A percentile compares a stretch with the other conserved stretches of the same genome.
Evolutionary conservation across 2,888 invertebrate species (phyloP).

Genomic region (Volucella inanis): DNA sequence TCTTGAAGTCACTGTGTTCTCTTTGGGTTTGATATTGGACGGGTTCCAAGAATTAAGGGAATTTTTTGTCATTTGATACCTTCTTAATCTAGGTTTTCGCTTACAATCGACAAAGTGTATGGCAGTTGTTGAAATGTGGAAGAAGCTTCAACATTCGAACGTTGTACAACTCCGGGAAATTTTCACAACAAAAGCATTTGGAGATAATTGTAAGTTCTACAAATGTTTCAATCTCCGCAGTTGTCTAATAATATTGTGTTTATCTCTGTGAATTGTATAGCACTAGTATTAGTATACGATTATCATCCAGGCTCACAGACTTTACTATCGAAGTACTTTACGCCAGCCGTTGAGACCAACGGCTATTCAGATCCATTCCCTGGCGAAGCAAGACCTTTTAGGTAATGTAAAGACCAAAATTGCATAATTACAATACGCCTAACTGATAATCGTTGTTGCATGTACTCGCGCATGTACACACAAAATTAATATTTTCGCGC

Average conservation of each 20-base stretch:
- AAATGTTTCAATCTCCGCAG: not conserved
- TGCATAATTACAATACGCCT: slow-evolving; percentile 37
- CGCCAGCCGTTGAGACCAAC: slow-evolving; percentile 85
- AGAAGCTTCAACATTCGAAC: slow-evolving; percentile 96
- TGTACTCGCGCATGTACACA: slow-evolving; percentile 9
- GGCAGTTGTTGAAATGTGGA: slow-evolving; percentile 95
- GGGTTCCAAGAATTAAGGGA: slow-evolving; percentile 68
- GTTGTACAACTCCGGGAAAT: slow-evolving; percentile 95
- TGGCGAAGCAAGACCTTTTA: slow-evolving; percentile 87
- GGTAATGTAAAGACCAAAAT: slow-evolving; percentile 77
- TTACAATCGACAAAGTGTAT: slow-evolving; percentile 93
- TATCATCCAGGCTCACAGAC: slow-evolving; percentile 96
- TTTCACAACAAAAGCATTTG: slow-evolving; percentile 97
- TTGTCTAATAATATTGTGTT: not conserved
- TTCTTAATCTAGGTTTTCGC: slow-evolving; percentile 87
- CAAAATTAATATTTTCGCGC: slow-evolving; percentile 48
- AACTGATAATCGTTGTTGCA: slow-evolving; percentile 49
- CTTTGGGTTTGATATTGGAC: slow-evolving; percentile 71
- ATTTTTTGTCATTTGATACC: slow-evolving; percentile 67
- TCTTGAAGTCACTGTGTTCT: slow-evolving; percentile 47
- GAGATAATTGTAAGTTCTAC: slow-evolving; percentile 91
- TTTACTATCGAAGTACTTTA: slow-evolving; percentile 92
- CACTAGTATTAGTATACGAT: slow-evolving; percentile 97
- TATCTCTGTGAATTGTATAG: slow-evolving; percentile 80
- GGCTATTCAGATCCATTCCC: slow-evolving; percentile 91